Percentiles rank a stretch among this genome's conserved stretches.
Evolutionary conservation across 2,113 vertebrate genomes (phyloP).

Genomic region (Hymenochirus boettgeri): DNA sequence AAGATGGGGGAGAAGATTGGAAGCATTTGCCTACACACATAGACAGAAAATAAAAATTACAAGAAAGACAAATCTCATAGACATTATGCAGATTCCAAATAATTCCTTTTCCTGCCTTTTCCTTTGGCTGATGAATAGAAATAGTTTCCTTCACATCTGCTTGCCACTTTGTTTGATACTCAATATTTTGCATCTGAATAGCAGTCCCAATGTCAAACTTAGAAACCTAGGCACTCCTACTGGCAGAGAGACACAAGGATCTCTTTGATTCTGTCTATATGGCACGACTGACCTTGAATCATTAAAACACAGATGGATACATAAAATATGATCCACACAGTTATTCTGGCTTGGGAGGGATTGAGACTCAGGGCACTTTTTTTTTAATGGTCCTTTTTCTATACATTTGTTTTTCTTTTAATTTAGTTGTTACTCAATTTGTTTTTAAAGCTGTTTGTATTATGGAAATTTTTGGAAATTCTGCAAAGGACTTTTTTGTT

Average conservation of each 20-base stretch:
- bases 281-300: constrained; percentile 54
- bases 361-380: not conserved
- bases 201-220: constrained; percentile 26
- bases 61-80: constrained; percentile 54
- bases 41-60: constrained; percentile 52
- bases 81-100: constrained; percentile 57
- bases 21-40: constrained; percentile 56
- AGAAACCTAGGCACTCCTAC: constrained; percentile 45
- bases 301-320: constrained; percentile 51
- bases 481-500: too few species aligned
- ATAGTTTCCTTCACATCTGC: constrained; percentile 49
- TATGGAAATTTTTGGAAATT: too few species aligned
- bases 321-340: constrained; percentile 58
- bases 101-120: constrained; percentile 39
- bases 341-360: not conserved
- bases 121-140: constrained; percentile 51
- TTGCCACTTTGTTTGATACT: constrained; percentile 58
- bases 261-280: constrained; percentile 49
- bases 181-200: constrained; percentile 56
- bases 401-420: too few species aligned
- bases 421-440: too few species aligned
- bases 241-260: constrained; percentile 47
- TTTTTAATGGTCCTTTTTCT: not conserved
- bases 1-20: constrained; percentile 56
- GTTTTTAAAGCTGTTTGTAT: too few species aligned